Evolutionary conservation across 2,888 invertebrate species (phyloP), one percentile per base, ranked within the genome.

Genomic region (Drosophila niveifrons): DNA sequence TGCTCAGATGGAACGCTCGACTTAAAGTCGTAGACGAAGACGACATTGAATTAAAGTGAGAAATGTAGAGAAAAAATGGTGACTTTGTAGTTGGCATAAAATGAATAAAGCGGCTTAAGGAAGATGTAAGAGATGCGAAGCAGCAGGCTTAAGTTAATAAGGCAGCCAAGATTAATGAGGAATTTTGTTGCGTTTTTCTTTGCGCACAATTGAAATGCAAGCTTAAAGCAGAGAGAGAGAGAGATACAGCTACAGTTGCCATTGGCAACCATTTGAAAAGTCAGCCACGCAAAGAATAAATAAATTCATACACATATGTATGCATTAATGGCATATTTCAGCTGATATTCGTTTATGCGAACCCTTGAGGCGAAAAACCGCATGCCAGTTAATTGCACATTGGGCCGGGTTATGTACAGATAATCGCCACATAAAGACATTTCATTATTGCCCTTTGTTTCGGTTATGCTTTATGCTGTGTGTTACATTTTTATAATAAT

Each of bases 341-440:
- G 53, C 15, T 56, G 29, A 29, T 36, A 57, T 36, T 34, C 17
- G 47, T 39, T 36, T 46, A n/a, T 29, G n/a, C 18, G 8, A 51
- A 36, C 28, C 39, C 39, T 29, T 50, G 39, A 34, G 44, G 61
- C 39, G 50, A 53, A 31, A 66, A 66, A 55, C 68, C 69, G 53
- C 74, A 74, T 57, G 64, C 56, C 65, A 68, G 79, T 86, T 84
- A 88, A 84, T 84, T 88, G 87, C 77, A 66, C 87, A 77, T 75
- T 72, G 69, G 69, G 51, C 66, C 55, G 63, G 80, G 74, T 78
- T 82, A 87, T 75, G 78, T 66, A 61, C 72, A 75, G 80, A 80
- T 89, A 89, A 85, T 89, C 88, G 82, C 70, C 72, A 66, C 85
- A 87, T 85, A 87, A 89, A 87, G 84, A 84, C 77, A 69, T 85